Evolutionary conservation across 2,113 vertebrate species (phyloP), one percentile per base, ranked within the genome.

Genomic region (Ornithorhynchus anatinus): DNA sequence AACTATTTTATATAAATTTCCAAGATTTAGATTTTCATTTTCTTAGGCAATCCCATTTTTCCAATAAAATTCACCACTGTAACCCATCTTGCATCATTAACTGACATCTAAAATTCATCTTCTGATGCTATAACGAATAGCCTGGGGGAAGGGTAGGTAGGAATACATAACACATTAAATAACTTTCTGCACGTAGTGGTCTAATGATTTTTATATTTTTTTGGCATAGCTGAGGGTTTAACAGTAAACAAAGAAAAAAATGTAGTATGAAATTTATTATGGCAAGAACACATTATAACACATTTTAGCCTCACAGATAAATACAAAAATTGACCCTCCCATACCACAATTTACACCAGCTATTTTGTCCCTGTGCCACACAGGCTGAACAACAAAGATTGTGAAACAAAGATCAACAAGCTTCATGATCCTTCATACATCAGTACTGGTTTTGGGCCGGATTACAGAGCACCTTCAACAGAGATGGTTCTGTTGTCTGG

Each of bases 51-150:
- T 69, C 32, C 29, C 27, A 75, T 69, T 77, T 50, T 85, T 58
- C 47, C 22, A 79, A 79, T 85, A 79, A 85, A 82, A 81, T 40
- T 69, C 45, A 77, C 62, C 62, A 58, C 23, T 66, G 69, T 69
- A 66, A 69, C 59, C 23, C 35, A 66, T 63, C 59, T 66, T 83
- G 69, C 61, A 76, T 74, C 59, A 72, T 85, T 83, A 81, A 72
- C 66, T 79, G 69, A 69, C 52, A 63, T 62, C 45, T 71, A 77
- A 78, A 72, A 42, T 71, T 59, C 45, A 66, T 81, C 54, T 79
- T 31, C 38, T 69, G 2, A 31, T 72, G 11, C n/a, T 40, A 8
- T 58, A 79, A 69, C 48, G 74, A 81, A 72, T 57, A 76, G 40
- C 62, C 38, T 63, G 40, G 2, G n/a, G 59, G 52, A 63, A 79